Evolutionary conservation across 2,888 invertebrate genomes (phyloP).

Genomic region (Tetrapedia diversipes): DNA sequence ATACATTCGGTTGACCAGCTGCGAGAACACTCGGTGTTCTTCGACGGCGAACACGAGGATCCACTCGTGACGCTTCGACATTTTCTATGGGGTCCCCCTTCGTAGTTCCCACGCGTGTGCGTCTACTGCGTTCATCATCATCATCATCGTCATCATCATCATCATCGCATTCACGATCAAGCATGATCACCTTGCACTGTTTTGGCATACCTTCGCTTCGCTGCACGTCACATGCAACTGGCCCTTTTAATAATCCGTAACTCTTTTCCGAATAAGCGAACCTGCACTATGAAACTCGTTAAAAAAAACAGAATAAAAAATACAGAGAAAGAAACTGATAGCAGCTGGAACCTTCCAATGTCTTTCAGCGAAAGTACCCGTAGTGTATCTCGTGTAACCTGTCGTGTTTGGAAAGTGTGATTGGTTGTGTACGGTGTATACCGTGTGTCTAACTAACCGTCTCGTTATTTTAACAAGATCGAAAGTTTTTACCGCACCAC

Average conservation of each 20-base stretch:
- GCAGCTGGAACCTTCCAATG: neutral
- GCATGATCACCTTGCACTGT: constrained; percentile 69
- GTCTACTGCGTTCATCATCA: constrained; percentile 48
- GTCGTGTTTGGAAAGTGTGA: neutral
- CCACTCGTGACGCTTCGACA: constrained; percentile 35
- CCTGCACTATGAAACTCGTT: neutral
- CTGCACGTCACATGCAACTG: constrained; percentile 58
- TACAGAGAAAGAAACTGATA: neutral
- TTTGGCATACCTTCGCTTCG: constrained; percentile 56
- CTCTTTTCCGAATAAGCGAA: neutral
- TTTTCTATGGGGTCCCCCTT: constrained; percentile 26
- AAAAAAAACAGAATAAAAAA: neutral
- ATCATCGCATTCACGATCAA: constrained; percentile 51
- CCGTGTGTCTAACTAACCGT: constrained; percentile 41
- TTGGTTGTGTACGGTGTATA: constrained; percentile 3
- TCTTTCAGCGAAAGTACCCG: neutral
- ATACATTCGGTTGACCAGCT: neutral
- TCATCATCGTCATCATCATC: too few species aligned
- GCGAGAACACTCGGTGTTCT: neutral
- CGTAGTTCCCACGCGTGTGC: constrained; percentile 26
- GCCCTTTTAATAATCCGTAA: constrained; percentile 32
- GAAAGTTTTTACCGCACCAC: neutral
- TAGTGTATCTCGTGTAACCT: neutral
- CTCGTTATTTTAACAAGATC: constrained; percentile 9
- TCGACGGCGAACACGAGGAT: neutral